These are phyloP conservation scores for Antennarius maculatus DNA, from an alignment of 2,797 vertebrate species.

Conservation along the genomic window DNA sequence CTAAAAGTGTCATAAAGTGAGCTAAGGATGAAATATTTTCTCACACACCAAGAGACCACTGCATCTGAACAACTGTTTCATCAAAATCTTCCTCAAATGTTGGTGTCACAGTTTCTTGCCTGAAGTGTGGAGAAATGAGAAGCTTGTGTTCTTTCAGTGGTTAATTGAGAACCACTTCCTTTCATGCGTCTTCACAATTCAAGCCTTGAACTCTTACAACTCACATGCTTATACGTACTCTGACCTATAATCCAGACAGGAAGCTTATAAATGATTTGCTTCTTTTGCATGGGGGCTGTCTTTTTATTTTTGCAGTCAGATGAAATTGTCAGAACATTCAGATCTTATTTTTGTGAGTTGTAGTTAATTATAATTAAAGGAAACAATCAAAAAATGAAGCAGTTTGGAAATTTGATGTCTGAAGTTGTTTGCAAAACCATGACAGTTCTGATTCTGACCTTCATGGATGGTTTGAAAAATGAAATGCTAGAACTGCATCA, in stretches of 20 bases:
- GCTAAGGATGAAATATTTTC: no score
- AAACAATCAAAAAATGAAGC: conserved; percentile 39
- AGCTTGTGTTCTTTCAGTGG: conserved; percentile 22
- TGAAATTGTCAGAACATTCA: not conserved
- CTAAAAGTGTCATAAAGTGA: no score
- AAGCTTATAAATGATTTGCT: not conserved
- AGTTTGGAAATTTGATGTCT: conserved; percentile 36
- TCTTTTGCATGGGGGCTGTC: not conserved
- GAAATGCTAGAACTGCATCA: no score
- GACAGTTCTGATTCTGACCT: not conserved
- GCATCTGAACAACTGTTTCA: not conserved
- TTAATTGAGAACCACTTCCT: conserved; percentile 67
- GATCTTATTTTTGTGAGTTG: conserved; percentile 10
- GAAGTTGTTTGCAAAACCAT: conserved; percentile 22
- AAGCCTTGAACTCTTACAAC: not conserved
- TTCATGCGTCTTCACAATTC: conserved; percentile 6
- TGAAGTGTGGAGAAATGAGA: conserved; percentile 18
- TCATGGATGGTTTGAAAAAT: conserved; percentile 1
- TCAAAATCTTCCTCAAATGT: conserved; percentile 41
- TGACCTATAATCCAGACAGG: not conserved
- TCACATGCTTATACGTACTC: conserved; percentile 8
- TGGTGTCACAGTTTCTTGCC: conserved; percentile 18
- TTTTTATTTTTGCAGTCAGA: not conserved
- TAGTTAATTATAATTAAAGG: conserved; percentile 51
- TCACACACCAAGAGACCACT: no score